Evolutionary conservation across 2,113 vertebrate species (phyloP).

Genomic region (Neopipo cinnamomea): DNA sequence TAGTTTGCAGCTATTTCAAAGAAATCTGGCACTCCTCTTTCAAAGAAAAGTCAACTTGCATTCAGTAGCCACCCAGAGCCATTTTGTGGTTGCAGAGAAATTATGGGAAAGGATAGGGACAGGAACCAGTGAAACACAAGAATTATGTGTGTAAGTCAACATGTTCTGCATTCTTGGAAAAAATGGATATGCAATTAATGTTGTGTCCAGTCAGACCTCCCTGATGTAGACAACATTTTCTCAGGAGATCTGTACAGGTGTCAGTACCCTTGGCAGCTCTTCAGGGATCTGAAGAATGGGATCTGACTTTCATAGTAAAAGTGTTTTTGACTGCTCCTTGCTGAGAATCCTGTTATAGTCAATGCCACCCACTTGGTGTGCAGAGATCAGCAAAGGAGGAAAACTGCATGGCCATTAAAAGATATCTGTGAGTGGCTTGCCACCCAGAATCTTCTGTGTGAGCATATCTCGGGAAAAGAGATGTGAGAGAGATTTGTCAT

Average conservation of each 20-base stretch:
- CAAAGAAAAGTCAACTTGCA: not conserved
- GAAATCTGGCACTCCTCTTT: not conserved
- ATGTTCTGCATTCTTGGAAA: not conserved
- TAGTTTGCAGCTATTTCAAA: not conserved
- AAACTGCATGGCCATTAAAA: not conserved
- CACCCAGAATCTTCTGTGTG: not conserved
- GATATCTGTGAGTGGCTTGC: not conserved
- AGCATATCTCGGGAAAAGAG: not conserved
- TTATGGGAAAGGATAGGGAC: not conserved
- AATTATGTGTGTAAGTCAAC: not conserved
- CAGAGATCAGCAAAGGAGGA: not conserved
- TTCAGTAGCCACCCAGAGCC: not conserved
- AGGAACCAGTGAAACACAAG: not conserved
- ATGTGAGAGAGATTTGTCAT: slow-evolving; percentile 20
- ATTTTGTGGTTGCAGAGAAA: not conserved
- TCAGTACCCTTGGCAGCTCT: not conserved
- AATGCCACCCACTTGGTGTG: slow-evolving; percentile 9
- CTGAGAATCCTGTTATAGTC: slow-evolving; percentile 24
- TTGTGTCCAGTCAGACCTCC: not conserved
- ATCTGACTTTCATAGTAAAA: not conserved
- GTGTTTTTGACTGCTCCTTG: not conserved
- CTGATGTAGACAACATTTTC: not conserved
- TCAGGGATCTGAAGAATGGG: not conserved
- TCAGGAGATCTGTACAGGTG: not conserved
- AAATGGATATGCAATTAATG: not conserved